These are phyloP conservation scores for Orthosia gothica DNA, from an alignment of 2,888 invertebrate genomes.

Conservation along the genomic window DNA sequence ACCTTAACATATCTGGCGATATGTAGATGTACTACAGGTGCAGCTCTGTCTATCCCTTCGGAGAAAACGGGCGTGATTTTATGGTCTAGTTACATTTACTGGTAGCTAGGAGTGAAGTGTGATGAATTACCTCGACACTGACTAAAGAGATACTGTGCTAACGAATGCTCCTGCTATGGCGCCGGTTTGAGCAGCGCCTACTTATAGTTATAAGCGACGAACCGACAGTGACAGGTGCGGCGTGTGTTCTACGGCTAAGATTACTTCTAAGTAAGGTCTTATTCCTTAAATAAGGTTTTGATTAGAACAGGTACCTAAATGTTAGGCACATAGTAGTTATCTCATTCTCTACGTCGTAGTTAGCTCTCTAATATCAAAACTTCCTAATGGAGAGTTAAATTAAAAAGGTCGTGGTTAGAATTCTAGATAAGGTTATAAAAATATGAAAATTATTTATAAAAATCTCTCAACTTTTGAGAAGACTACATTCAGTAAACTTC, in stretches of 20 bases:
- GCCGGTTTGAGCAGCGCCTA: not conserved
- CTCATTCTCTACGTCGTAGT: not conserved
- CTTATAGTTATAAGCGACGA: slow-evolving; percentile 12
- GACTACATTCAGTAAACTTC: too few species aligned
- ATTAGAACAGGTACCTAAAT: not conserved
- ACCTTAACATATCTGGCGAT: too few species aligned
- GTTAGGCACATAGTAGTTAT: not conserved
- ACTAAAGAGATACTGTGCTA: slow-evolving; percentile 24
- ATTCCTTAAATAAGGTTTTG: not conserved
- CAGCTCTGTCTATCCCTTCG: too few species aligned
- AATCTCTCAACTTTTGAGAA: too few species aligned
- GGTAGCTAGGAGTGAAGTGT: not conserved
- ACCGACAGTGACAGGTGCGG: not conserved
- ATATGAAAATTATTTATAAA: not conserved
- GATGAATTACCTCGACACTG: slow-evolving; percentile 14
- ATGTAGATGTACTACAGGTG: too few species aligned
- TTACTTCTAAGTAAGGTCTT: not conserved
- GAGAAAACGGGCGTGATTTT: too few species aligned
- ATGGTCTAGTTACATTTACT: not conserved
- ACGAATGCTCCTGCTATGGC: slow-evolving; percentile 17
- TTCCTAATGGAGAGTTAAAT: not conserved
- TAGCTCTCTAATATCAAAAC: not conserved
- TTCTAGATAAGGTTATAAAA: not conserved
- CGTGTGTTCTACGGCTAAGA: not conserved
- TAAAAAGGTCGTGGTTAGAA: not conserved